Evolutionary conservation across 2,113 vertebrate genomes (phyloP).

Genomic region (Scomber colias): DNA sequence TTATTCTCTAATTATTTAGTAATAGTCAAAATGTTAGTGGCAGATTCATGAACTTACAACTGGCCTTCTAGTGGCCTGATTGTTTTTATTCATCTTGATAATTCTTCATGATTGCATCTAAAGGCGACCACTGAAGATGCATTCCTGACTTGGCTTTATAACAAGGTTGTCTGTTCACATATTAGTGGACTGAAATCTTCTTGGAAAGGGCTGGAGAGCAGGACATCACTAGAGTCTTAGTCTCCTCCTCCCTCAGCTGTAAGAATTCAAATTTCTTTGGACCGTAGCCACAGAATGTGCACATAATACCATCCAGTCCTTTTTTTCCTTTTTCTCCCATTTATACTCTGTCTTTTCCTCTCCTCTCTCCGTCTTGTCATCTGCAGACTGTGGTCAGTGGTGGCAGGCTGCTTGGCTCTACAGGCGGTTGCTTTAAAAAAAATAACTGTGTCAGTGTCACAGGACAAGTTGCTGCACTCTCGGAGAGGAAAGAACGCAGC

Average conservation of each 20-base stretch:
- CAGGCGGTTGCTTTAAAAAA: slow-evolving; percentile 60
- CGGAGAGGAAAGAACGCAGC: background rate
- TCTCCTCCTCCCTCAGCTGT: slow-evolving; percentile 61
- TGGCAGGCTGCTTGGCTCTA: slow-evolving; percentile 37
- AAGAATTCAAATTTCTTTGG: slow-evolving; percentile 62
- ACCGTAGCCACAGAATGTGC: slow-evolving; percentile 54
- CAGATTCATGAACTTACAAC: slow-evolving; percentile 6
- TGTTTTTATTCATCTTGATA: background rate
- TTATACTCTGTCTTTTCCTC: background rate
- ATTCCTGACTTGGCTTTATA: background rate
- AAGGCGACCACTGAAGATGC: background rate
- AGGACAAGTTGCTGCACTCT: slow-evolving; percentile 36
- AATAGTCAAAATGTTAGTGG: background rate
- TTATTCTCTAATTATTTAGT: slow-evolving; percentile 6
- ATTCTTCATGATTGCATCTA: background rate
- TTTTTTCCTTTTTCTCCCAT: slow-evolving; percentile 2
- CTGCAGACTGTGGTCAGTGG: slow-evolving; percentile 36
- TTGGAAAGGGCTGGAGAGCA: slow-evolving; percentile 22
- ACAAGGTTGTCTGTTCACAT: slow-evolving; percentile 8
- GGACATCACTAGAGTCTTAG: slow-evolving; percentile 10
- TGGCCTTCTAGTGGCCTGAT: background rate
- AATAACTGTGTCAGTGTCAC: slow-evolving; percentile 66
- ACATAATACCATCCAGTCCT: slow-evolving; percentile 48
- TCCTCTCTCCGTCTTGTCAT: background rate
- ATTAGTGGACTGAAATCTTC: slow-evolving; percentile 15